phyloP scores from a whole-genome alignment of 2,888 invertebrate genomes.

The Pseudoips prasinana region DNA sequence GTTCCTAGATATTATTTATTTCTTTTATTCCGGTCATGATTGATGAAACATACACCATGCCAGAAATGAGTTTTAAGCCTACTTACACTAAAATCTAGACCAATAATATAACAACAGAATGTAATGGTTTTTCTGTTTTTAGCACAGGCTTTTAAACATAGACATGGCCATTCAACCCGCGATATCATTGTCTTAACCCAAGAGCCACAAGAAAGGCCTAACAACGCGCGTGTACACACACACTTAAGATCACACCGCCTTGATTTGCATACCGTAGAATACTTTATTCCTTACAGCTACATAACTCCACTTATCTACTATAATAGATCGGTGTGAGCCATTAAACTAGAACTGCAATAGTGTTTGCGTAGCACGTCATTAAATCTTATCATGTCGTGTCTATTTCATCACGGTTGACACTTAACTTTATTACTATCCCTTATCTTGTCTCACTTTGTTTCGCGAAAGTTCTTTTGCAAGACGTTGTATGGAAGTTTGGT shows the following conservation, averaged over 20 bases:
- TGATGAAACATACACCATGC: too few relatives aligned
- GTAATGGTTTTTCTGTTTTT: too few relatives aligned
- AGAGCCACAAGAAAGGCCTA: too few relatives aligned
- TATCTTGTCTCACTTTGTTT: conserved; percentile 8
- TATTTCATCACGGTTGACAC: conserved; percentile 30
- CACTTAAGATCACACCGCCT: conserved; percentile 30
- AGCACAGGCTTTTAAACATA: too few relatives aligned
- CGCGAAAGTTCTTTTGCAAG: conserved; percentile 4
- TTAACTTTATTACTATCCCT: conserved; percentile 19
- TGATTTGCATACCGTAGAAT: conserved; percentile 34
- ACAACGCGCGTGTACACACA: conserved; percentile 26
- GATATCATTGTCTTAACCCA: too few relatives aligned
- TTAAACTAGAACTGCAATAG: conserved; percentile 34
- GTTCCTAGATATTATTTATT: too few relatives aligned
- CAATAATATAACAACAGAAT: too few relatives aligned
- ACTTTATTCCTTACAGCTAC: conserved; percentile 31
- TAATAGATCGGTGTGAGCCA: conserved; percentile 36
- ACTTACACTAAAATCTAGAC: too few relatives aligned
- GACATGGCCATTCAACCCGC: too few relatives aligned
- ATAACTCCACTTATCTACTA: conserved; percentile 32
- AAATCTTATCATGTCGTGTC: conserved; percentile 32
- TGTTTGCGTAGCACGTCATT: conserved; percentile 37
- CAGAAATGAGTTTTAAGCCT: too few relatives aligned
- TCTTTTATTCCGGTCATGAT: too few relatives aligned
- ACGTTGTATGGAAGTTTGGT: background rate